phyloP scores from a whole-genome alignment of 2,797 vertebrate species.

The Gallinago solitaria region DNA sequence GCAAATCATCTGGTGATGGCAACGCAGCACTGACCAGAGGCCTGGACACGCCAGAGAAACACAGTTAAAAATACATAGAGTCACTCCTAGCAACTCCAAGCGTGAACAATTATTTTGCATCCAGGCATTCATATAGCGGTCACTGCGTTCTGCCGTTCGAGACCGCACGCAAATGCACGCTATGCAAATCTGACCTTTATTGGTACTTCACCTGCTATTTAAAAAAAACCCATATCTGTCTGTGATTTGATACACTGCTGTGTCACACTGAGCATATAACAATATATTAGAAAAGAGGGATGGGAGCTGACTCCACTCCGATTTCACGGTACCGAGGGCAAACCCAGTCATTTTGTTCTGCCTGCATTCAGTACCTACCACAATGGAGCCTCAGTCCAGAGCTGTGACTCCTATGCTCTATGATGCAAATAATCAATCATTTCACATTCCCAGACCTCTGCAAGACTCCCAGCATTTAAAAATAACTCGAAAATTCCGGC shows the following conservation, averaged over 20 bases:
- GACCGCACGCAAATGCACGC: background rate
- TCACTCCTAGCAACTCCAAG: background rate
- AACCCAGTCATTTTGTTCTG: background rate
- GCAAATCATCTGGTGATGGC: background rate
- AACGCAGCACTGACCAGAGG: constrained; percentile 6
- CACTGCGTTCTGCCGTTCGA: background rate
- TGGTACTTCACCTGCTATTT: background rate
- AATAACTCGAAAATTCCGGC: constrained; percentile 28
- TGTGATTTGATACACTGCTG: background rate
- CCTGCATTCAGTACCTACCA: constrained; percentile 43
- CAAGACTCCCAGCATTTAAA: constrained; percentile 29
- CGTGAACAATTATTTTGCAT: background rate
- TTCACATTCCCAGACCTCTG: constrained; percentile 39
- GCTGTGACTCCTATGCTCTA: background rate
- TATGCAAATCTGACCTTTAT: background rate
- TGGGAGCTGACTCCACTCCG: background rate
- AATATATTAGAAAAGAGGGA: background rate
- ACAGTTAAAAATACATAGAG: background rate
- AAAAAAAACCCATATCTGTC: background rate
- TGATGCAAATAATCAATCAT: constrained; percentile 30
- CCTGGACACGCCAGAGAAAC: background rate
- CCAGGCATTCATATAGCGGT: background rate
- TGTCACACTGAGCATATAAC: background rate
- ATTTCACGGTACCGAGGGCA: background rate
- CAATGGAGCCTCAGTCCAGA: constrained; percentile 37